Evolutionary conservation across 2,113 vertebrate genomes (phyloP), one percentile per base, ranked within the genome.

Genomic region (Cathartes aura): DNA sequence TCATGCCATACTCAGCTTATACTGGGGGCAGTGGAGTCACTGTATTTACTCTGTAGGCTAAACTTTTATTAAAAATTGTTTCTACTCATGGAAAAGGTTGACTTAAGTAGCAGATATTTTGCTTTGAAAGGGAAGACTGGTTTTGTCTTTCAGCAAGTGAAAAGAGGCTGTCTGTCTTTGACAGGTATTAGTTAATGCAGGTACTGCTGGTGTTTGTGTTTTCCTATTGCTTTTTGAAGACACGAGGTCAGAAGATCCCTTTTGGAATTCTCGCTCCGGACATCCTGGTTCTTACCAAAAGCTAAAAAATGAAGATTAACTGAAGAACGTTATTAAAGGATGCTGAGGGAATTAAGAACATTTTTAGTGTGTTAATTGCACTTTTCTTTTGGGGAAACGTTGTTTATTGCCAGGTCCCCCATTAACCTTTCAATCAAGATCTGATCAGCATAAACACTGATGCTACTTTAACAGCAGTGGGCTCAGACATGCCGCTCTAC

Each of bases 391-490:
- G 82, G n/a, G 85, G 71, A 94, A 96, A 89, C 16, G n/a, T 96
- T 90, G 60, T 96, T 98, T 97, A 63, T 91, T 94, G 87, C 89
- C 81, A 90, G 93, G 93, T 94, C 64, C 79, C 85, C 93, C 94
- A 95, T 98, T 97, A 98, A 96, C 96, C 93, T 98, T 98, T 98
- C 97, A 97, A 13, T 95, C 74, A 89, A 97, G 97, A 97, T 95
- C 93, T 38, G 83, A 98, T 97, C 94, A 95, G 96, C 97, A 92
- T 97, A 96, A 94, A 96, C 72, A 58, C 22, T 94, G 67, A 75
- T 66, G 42, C 42, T 62, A 3, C 56, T 55, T 43, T 92, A 63
- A 68, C 50, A 89, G 53, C 29, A 79, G 4, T 27, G 43, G 53
- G 43, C 40, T 85, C 70, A 86, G 59, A 48, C 23, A 14, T 60